These are phyloP conservation scores for Drosophila eugracilis DNA, from an alignment of 1,140 invertebrate species.

Conservation along the genomic window DNA sequence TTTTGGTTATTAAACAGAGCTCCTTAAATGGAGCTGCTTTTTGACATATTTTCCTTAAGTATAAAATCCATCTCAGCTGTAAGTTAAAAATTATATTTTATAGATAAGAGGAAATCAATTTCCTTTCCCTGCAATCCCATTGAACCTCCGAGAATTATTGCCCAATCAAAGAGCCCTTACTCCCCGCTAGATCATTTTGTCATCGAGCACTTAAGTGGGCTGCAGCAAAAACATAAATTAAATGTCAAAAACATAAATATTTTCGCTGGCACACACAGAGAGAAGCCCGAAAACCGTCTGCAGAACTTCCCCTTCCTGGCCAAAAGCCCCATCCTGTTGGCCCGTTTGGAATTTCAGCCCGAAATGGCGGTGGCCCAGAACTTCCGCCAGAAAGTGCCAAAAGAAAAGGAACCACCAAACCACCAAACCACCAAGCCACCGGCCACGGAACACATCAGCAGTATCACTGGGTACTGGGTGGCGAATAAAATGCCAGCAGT, in stretches of 20 bases:
- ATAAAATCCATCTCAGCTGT: too few species aligned
- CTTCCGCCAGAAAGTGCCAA: conserved; percentile 56
- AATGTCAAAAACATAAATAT: conserved; percentile 52
- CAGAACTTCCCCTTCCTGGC: conserved; percentile 25
- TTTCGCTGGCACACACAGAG: conserved; percentile 17
- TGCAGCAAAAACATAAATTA: conserved; percentile 50
- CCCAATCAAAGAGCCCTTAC: conserved; percentile 6
- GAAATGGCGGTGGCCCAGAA: conserved; percentile 71
- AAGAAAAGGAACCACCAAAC: conserved; percentile 52
- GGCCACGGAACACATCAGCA: conserved; percentile 58
- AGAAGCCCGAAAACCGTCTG: conserved; percentile 6
- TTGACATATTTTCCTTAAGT: too few species aligned
- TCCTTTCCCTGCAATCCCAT: neutral
- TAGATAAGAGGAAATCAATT: neutral
- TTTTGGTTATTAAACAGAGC: too few species aligned
- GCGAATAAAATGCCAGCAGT: conserved; percentile 70
- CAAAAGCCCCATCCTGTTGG: conserved; percentile 5
- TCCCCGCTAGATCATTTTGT: conserved; percentile 20
- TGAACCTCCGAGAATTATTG: conserved; percentile 2
- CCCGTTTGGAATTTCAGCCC: conserved; percentile 1
- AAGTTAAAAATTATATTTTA: too few species aligned
- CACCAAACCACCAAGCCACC: too few species aligned
- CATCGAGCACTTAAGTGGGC: conserved; percentile 40
- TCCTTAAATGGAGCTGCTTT: too few species aligned
- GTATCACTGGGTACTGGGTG: conserved; percentile 3